Conservation (phyloP, 2,797 vertebrate genomes). For the Sorex maritimensis region DNA sequence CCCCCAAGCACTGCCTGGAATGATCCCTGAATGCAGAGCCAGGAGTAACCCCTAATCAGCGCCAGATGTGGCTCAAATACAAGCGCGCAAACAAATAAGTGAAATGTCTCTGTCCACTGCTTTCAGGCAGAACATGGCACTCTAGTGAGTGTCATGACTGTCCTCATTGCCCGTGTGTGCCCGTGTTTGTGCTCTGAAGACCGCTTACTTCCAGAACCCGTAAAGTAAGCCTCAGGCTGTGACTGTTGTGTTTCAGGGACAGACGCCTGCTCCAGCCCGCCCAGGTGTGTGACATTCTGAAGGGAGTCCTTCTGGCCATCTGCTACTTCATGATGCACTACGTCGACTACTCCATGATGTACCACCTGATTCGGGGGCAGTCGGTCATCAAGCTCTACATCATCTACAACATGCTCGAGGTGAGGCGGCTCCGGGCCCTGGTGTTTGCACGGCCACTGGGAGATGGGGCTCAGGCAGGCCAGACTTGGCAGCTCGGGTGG, state of each 20-base stretch:
- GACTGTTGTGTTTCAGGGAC: constrained; percentile 91
- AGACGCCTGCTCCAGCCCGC: constrained; percentile 97
- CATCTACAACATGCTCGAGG: constrained; percentile 99
- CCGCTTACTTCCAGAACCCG: neutral
- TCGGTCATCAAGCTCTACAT: constrained; percentile 99
- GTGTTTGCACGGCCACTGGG: too few species aligned
- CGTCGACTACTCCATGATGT: constrained; percentile 99
- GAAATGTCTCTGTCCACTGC: neutral
- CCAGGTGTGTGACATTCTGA: constrained; percentile 98
- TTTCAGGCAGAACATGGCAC: neutral
- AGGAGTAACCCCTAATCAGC: too few species aligned
- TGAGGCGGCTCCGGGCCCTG: constrained; percentile 87
- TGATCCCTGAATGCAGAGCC: too few species aligned
- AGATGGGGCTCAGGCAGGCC: neutral
- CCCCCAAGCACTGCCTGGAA: too few species aligned
- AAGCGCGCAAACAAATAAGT: too few species aligned
- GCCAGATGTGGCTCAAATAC: neutral
- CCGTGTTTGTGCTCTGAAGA: neutral
- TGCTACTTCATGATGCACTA: constrained; percentile 99
- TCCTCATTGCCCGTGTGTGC: neutral
- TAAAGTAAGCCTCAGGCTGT: constrained; percentile 43
- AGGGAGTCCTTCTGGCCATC: constrained; percentile 96
- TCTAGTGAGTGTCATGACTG: neutral
- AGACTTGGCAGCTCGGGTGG: accelerated
- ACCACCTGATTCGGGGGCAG: constrained; percentile 99